These are phyloP conservation scores for Pelochelys cantorii DNA, from an alignment of 2,797 vertebrate genomes.

Conservation along the genomic window DNA sequence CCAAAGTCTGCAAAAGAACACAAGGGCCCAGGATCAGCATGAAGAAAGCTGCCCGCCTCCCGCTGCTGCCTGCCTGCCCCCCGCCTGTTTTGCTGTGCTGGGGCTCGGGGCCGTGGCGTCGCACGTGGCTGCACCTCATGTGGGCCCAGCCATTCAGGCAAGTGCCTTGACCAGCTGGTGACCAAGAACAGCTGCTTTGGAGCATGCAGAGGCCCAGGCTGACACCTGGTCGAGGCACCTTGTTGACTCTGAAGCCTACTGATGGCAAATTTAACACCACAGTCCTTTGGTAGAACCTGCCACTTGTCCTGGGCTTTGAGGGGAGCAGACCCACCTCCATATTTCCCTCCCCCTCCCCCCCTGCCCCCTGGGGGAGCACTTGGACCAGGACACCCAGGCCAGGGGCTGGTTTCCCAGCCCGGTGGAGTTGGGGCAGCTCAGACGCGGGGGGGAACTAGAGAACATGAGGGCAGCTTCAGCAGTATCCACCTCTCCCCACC, in stretches of 20 bases:
- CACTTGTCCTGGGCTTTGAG: neutral
- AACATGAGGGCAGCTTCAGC: neutral
- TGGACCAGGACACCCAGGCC: neutral
- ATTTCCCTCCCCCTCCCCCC: no score
- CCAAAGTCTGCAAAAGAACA: conserved; percentile 64
- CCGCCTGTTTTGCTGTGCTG: no score
- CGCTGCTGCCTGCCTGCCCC: rapidly evolving
- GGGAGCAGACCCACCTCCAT: no score
- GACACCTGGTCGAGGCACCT: neutral
- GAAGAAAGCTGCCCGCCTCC: neutral
- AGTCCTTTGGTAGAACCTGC: neutral
- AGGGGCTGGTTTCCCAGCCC: neutral
- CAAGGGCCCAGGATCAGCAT: neutral
- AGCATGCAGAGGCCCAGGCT: neutral
- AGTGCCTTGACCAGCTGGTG: neutral
- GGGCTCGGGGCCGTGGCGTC: neutral
- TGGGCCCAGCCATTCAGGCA: no score
- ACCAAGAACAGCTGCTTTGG: neutral
- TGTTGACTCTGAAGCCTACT: neutral
- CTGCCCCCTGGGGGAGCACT: neutral
- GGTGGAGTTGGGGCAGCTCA: neutral
- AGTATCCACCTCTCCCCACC: rapidly evolving
- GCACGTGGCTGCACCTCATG: no score
- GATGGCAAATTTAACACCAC: neutral
- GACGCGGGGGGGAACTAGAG: neutral